Evolutionary conservation across 2,888 invertebrate species (phyloP).

Genomic region (Rhagophthalmus giganteus): DNA sequence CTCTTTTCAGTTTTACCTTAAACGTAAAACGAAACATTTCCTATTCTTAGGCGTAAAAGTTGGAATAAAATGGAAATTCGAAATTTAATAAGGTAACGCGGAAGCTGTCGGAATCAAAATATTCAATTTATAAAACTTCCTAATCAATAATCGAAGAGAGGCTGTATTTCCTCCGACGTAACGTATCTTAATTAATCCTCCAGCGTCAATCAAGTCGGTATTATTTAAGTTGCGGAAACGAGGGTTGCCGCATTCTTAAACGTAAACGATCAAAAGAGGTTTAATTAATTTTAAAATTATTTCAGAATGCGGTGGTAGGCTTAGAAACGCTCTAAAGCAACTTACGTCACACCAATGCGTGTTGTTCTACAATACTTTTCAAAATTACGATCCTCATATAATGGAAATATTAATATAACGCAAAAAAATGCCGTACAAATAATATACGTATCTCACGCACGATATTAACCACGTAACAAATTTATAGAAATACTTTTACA

Average conservation of each 20-base stretch:
- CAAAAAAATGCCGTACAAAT: constrained; percentile 1
- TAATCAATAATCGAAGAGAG: constrained; percentile 1
- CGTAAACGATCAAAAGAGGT: no score
- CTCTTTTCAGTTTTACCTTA: no score
- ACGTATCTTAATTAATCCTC: constrained; percentile 1
- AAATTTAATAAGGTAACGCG: constrained; percentile 5
- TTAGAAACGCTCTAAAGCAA: no score
- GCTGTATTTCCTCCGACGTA: background rate
- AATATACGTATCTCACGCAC: background rate
- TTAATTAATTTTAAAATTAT: no score
- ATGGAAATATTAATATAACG: background rate
- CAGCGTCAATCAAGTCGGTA: constrained; percentile 4
- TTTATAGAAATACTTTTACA: constrained; percentile 17
- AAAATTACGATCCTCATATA: background rate
- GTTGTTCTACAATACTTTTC: background rate
- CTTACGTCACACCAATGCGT: background rate
- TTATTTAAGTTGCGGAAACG: no score
- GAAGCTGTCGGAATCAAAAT: constrained; percentile 1
- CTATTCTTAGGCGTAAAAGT: no score
- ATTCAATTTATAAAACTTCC: constrained; percentile 7
- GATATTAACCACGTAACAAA: background rate
- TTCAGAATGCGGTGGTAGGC: no score
- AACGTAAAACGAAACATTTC: no score
- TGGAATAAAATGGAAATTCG: constrained; percentile 3
- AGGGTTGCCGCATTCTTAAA: no score